These are phyloP conservation scores for Ectropis grisescens DNA, from an alignment of 1,140 invertebrate species.

Conservation along the genomic window DNA sequence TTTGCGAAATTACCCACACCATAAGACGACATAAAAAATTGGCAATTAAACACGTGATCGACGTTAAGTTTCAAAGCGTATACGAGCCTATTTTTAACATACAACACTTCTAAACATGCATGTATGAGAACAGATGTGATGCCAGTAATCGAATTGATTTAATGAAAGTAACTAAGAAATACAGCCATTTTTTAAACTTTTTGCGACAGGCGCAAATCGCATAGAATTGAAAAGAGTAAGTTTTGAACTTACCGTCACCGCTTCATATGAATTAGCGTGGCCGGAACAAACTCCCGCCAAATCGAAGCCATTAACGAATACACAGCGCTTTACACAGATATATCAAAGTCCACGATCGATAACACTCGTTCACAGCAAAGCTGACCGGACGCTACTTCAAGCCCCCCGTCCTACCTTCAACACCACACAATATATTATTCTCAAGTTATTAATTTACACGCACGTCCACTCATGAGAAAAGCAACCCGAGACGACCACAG, in stretches of 20 bases:
- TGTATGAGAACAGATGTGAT: too few species aligned
- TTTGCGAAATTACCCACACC: too few species aligned
- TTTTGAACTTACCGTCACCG: slow-evolving; percentile 28
- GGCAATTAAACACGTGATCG: too few species aligned
- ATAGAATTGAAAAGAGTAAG: too few species aligned
- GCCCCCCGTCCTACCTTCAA: slow-evolving; percentile 35
- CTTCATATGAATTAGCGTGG: slow-evolving; percentile 26
- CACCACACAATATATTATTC: slow-evolving; percentile 58
- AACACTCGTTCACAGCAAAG: slow-evolving; percentile 40
- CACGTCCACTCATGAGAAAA: slow-evolving; percentile 68
- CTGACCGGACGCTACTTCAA: slow-evolving; percentile 33
- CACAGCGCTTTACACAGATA: slow-evolving; percentile 44
- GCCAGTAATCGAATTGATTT: too few species aligned
- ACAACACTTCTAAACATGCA: too few species aligned
- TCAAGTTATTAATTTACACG: slow-evolving; percentile 67
- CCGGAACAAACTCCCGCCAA: slow-evolving; percentile 48
- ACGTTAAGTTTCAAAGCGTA: too few species aligned
- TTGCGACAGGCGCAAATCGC: too few species aligned
- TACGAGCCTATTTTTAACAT: too few species aligned
- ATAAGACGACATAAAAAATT: too few species aligned
- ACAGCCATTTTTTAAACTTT: too few species aligned
- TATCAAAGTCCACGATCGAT: slow-evolving; percentile 51
- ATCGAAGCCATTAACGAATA: slow-evolving; percentile 42
- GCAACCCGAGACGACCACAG: slow-evolving; percentile 66
- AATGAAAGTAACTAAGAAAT: too few species aligned